Evolutionary conservation across 1,140 invertebrate genomes (phyloP).

Genomic region (Drosophila paulistorum): DNA sequence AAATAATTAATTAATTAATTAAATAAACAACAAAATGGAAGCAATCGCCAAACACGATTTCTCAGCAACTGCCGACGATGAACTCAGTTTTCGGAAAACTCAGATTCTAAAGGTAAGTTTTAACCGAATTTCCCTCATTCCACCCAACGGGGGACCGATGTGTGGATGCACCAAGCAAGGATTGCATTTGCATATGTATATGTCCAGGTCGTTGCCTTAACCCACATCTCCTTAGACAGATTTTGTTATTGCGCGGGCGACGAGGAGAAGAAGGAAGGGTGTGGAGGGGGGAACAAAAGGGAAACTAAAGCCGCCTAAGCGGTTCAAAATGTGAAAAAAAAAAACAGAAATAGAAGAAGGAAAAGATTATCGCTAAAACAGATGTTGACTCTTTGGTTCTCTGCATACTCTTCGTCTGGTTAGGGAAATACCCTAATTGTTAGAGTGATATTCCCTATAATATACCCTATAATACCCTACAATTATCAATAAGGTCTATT

Average conservation of each 20-base stretch:
- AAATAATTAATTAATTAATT: constrained; percentile 15
- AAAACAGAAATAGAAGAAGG: constrained; percentile 1
- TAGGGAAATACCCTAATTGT: constrained; percentile 20
- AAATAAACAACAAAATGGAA: constrained; percentile 89
- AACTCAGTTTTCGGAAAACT: constrained; percentile 97
- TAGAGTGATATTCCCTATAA: background rate
- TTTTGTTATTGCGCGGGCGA: constrained; percentile 22
- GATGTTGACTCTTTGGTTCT: constrained; percentile 13
- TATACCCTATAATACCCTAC: no score
- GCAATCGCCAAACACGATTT: constrained; percentile 99
- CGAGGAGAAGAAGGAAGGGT: background rate
- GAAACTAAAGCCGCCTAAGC: constrained; percentile 25
- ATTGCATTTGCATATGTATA: constrained; percentile 26
- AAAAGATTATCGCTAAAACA: constrained; percentile 30
- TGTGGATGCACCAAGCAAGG: background rate
- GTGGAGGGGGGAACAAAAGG: background rate
- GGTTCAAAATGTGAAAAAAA: constrained; percentile 39
- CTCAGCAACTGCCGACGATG: constrained; percentile 98
- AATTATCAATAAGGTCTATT: no score
- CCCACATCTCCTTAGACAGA: constrained; percentile 46
- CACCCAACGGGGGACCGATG: constrained; percentile 1
- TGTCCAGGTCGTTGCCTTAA: constrained; percentile 55
- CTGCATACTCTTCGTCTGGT: constrained; percentile 12
- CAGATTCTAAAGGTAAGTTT: constrained; percentile 95
- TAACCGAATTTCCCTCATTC: no score